Evolutionary conservation across 2,797 vertebrate genomes (phyloP).

Genomic region (Buceros bicornis): DNA sequence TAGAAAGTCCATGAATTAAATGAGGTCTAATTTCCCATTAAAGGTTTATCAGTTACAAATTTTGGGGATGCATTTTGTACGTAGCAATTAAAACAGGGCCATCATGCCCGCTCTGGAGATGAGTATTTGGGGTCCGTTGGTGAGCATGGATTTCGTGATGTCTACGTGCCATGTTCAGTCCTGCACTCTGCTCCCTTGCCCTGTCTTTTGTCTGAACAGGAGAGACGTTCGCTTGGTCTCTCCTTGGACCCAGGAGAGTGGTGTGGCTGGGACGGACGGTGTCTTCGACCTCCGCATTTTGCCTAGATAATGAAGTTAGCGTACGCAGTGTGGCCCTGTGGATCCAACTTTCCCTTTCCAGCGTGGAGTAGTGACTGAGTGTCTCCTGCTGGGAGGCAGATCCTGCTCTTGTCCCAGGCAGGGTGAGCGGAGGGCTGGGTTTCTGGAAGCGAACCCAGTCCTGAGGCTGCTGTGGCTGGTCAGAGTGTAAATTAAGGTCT

Average conservation of each 20-base stretch:
- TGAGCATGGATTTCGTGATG: not conserved
- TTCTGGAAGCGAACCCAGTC: not conserved
- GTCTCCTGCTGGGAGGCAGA: not conserved
- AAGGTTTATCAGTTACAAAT: not conserved
- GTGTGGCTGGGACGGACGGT: not conserved
- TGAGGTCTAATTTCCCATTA: not conserved
- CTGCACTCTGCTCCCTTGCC: not conserved
- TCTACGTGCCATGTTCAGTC: rapidly evolving
- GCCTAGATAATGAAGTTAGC: not conserved
- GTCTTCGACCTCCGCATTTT: not conserved
- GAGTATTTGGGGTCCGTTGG: not conserved
- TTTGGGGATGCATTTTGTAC: not conserved
- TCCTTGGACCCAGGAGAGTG: no score
- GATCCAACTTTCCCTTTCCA: not conserved
- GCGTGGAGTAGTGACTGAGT: rapidly evolving
- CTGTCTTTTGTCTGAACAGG: not conserved
- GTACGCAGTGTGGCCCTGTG: rapidly evolving
- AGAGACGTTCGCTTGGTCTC: not conserved
- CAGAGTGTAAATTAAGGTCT: not conserved
- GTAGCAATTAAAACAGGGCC: not conserved
- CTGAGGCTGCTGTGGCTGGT: not conserved
- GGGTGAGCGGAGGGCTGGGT: not conserved
- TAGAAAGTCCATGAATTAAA: not conserved
- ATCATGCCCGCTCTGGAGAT: not conserved
- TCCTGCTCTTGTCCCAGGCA: not conserved